These are phyloP conservation scores for Philhelius pedissequus DNA, from an alignment of 2,888 invertebrate genomes.

Conservation along the genomic window DNA sequence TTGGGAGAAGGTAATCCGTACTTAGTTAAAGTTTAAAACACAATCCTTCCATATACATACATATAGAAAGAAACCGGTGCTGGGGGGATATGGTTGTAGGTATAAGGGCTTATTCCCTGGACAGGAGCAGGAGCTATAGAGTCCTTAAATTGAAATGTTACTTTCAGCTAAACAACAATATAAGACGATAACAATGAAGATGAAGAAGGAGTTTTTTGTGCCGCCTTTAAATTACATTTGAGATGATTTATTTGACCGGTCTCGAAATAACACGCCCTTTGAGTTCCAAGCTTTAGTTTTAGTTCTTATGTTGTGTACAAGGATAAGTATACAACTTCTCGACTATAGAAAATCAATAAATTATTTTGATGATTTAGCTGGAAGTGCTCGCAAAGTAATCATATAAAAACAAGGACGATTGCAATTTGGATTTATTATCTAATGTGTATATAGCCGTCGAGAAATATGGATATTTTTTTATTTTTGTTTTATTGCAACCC, in stretches of 20 bases:
- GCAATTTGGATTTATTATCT: conserved; percentile 39
- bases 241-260: conserved; percentile 63
- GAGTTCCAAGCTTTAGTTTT: conserved; percentile 21
- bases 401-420: conserved; percentile 37
- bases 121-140: no score
- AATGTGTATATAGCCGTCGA: background rate
- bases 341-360: conserved; percentile 49
- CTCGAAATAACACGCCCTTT: conserved; percentile 59
- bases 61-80: background rate
- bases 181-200: background rate
- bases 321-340: conserved; percentile 5
- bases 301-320: background rate
- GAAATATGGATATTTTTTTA: conserved; percentile 23
- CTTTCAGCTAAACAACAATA: conserved; percentile 32
- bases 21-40: conserved; percentile 66
- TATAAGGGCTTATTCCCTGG: conserved; percentile 43
- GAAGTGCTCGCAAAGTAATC: conserved; percentile 24
- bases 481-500: conserved; percentile 54
- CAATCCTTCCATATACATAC: conserved; percentile 34
- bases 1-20: conserved; percentile 67
- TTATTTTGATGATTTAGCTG: conserved; percentile 61
- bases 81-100: background rate
- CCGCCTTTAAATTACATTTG: conserved; percentile 55
- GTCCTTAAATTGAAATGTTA: conserved; percentile 65
- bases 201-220: conserved; percentile 17